phyloP scores from a whole-genome alignment of 2,113 vertebrate species.

The Microcebus ravelobensis region DNA sequence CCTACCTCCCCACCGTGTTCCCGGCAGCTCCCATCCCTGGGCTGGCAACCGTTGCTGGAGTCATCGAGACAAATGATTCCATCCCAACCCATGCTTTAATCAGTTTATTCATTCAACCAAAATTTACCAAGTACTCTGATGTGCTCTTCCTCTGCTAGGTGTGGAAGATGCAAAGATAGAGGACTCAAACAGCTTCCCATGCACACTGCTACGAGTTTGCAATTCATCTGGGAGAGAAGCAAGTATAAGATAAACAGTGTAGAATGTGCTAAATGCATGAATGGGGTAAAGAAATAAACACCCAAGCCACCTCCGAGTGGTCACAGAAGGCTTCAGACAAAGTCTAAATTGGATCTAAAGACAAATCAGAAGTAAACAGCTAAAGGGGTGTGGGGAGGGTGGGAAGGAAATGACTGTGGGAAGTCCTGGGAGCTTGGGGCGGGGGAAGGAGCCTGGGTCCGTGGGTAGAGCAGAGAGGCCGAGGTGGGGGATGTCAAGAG shows the following conservation, averaged over 20 bases:
- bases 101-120: not conserved
- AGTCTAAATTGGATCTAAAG: not conserved
- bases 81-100: not conserved
- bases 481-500: not conserved
- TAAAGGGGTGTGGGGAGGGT: fast-evolving
- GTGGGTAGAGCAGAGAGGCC: not conserved
- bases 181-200: not conserved
- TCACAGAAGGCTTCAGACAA: not conserved
- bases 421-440: not conserved
- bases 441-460: too few species aligned
- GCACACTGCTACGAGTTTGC: not conserved
- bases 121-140: not conserved
- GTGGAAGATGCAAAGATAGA: not conserved
- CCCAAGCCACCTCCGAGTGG: too few species aligned
- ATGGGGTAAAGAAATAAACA: not conserved
- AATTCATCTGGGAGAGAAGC: not conserved
- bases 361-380: not conserved
- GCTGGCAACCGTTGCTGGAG: not conserved
- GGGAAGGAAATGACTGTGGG: not conserved
- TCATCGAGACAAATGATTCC: not conserved
- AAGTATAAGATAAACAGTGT: not conserved
- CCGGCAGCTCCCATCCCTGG: not conserved
- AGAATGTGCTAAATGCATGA: not conserved
- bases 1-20: too few species aligned
- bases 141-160: not conserved